Base-by-base conservation (phyloP, 2,888 invertebrate species). In the Trimorus sp. region DNA sequence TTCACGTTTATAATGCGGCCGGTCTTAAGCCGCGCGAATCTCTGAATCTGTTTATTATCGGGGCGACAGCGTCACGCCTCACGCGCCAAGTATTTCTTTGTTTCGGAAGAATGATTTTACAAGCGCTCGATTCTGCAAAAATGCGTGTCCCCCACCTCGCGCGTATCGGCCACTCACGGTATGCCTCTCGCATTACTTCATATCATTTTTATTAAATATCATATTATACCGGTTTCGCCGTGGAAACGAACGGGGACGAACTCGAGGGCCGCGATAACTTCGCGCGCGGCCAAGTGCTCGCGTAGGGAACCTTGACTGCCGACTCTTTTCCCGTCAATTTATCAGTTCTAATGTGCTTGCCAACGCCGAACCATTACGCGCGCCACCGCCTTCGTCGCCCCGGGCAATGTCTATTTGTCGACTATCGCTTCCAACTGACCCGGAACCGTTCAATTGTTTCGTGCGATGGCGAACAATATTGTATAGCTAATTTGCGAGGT, bases 171-270 rank as follows among this genome's bases (percentile, higher is more conserved):
- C 82, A 82, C 82, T 83, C 75, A 68, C 79, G 63, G 76, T 82
- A 79, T 71, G 49, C 75, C 82, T 79, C 82, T 74, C 75, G 70
- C 74, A 79, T 78, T 79, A 78, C 75, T 82, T 78, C 70, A 82
- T 75, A 75, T 62, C 54, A 70, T 82, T 82, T 82, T 82, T 79
- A 82, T 75, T 75, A 82, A 82, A 82, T 78, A 79, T 75, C 78
- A 75, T 75, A 75, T 82, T 75, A 82, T 81, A 82, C 82, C 82
- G 82, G 82, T 82, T 78, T 78, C 60, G 56, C 70, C 49, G 79
- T 74, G 58, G 54, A 79, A 79, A 79, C 59, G 75, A 69, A 75
- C 79, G 75, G 79, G 82, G 75, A 82, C 79, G 82, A 82, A 82
- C 79, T 70, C 79, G 79, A 74, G 78, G 69, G 74, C 56, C 51